phyloP scores from a whole-genome alignment of 2,797 vertebrate genomes.

The Hoplostethus mediterraneus region DNA sequence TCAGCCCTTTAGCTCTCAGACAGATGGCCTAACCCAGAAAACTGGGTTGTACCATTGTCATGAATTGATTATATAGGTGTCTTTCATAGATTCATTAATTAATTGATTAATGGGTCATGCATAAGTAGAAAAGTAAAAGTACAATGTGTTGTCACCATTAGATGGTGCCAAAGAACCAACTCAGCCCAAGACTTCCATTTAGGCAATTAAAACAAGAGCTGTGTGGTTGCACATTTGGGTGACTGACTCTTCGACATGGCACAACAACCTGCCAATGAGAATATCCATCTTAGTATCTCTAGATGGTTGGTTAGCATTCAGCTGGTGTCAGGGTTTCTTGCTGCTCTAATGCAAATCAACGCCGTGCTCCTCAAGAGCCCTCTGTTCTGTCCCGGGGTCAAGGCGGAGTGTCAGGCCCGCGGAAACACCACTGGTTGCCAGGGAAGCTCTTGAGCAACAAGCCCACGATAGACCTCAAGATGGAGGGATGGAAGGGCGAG shows the following conservation, averaged over 20 bases:
- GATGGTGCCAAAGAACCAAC: slow-evolving; percentile 74
- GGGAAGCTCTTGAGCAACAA: slow-evolving; percentile 81
- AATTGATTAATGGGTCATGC: neutral
- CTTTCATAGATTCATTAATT: neutral
- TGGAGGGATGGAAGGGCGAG: slow-evolving; percentile 36
- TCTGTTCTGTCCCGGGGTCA: slow-evolving; percentile 84
- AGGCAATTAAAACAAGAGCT: neutral
- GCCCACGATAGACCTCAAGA: slow-evolving; percentile 66
- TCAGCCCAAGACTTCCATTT: neutral
- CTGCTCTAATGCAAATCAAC: slow-evolving; percentile 81
- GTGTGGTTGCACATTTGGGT: neutral
- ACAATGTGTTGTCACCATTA: slow-evolving; percentile 49
- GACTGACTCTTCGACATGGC: slow-evolving; percentile 46
- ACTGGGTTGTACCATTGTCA: neutral
- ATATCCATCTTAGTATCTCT: slow-evolving; percentile 24
- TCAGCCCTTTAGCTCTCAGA: too few relatives aligned
- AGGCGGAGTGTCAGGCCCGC: slow-evolving; percentile 57
- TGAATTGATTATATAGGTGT: neutral
- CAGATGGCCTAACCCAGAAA: too few relatives aligned
- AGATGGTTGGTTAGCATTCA: slow-evolving; percentile 73
- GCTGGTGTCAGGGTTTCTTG: slow-evolving; percentile 71
- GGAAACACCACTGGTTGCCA: slow-evolving; percentile 85
- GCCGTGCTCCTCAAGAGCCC: slow-evolving; percentile 77
- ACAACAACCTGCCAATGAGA: neutral
- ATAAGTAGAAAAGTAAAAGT: neutral